phyloP scores from a whole-genome alignment of 2,113 vertebrate species.

The Gorsachius goisagi region DNA sequence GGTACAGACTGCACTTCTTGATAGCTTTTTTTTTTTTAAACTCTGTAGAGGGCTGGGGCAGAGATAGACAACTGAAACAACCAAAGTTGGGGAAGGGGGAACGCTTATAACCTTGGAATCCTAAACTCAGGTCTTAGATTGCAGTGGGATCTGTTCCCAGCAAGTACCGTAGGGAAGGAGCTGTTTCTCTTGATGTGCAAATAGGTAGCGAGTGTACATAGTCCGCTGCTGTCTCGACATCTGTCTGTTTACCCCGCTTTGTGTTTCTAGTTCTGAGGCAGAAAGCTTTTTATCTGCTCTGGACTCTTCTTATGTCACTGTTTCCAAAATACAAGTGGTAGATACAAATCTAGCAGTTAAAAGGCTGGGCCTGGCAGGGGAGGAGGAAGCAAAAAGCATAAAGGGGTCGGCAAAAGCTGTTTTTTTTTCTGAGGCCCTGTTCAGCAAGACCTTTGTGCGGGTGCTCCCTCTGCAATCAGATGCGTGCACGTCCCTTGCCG shows the following conservation, averaged over 20 bases:
- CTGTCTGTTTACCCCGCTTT: neutral
- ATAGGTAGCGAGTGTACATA: neutral
- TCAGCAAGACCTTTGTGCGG: neutral
- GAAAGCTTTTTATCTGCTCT: conserved; percentile 25
- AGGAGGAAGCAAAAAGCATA: neutral
- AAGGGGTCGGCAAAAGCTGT: neutral
- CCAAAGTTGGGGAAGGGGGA: conserved; percentile 31
- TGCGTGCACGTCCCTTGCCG: neutral
- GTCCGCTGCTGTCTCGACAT: neutral
- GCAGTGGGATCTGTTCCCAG: conserved; percentile 21
- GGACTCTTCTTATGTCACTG: neutral
- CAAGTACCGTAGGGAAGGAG: neutral
- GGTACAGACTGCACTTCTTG: neutral
- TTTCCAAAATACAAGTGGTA: conserved; percentile 21
- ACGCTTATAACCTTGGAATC: neutral
- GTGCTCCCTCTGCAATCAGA: neutral
- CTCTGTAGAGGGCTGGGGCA: neutral
- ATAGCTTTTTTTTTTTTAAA: neutral
- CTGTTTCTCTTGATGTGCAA: conserved; percentile 21
- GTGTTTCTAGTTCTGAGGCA: neutral
- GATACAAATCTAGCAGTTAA: conserved; percentile 6
- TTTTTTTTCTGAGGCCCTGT: neutral
- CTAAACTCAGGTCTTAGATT: conserved; percentile 47
- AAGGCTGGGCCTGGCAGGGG: conserved; percentile 2
- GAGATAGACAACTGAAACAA: neutral